Conservation (phyloP, 1,140 invertebrate species). For the Oncopeltus fasciatus region DNA sequence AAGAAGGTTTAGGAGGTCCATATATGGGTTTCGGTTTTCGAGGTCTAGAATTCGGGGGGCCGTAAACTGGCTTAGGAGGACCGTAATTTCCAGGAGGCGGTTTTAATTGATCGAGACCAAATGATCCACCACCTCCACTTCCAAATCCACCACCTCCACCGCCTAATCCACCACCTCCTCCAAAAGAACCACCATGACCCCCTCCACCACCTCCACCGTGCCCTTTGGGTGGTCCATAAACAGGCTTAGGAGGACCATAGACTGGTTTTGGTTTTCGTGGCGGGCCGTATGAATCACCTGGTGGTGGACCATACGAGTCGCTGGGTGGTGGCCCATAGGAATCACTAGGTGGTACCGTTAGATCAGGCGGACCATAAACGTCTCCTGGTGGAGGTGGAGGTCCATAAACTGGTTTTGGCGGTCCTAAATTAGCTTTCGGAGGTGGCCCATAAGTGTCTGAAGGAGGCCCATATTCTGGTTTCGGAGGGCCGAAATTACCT, state of each 20-base stretch:
- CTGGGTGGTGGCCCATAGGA: conserved; percentile 18
- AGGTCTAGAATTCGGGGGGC: conserved; percentile 24
- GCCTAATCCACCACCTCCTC: background rate
- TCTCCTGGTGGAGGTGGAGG: conserved; percentile 17
- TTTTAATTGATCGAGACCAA: background rate
- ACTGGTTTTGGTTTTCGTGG: background rate
- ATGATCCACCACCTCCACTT: background rate
- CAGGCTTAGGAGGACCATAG: background rate
- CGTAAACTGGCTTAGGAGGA: conserved; percentile 21
- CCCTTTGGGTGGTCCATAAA: background rate
- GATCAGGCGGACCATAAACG: conserved; percentile 8
- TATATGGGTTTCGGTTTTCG: conserved; percentile 20
- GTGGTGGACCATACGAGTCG: conserved; percentile 21
- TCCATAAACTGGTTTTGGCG: conserved; percentile 22
- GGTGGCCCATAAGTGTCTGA: conserved; percentile 1
- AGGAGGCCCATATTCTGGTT: conserved; percentile 14
- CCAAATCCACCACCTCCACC: background rate
- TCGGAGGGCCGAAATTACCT: conserved; percentile 27
- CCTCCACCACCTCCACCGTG: background rate
- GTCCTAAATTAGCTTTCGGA: conserved; percentile 3
- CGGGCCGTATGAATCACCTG: conserved; percentile 31
- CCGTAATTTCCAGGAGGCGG: background rate
- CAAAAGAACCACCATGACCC: background rate
- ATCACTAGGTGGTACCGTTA: conserved; percentile 28
- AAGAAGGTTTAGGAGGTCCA: conserved; percentile 19